Percentiles rank a stretch among this genome's conserved stretches.
These are phyloP conservation scores for Cyanistes caeruleus DNA, from an alignment of 2,113 vertebrate genomes.

Conservation along the genomic window DNA sequence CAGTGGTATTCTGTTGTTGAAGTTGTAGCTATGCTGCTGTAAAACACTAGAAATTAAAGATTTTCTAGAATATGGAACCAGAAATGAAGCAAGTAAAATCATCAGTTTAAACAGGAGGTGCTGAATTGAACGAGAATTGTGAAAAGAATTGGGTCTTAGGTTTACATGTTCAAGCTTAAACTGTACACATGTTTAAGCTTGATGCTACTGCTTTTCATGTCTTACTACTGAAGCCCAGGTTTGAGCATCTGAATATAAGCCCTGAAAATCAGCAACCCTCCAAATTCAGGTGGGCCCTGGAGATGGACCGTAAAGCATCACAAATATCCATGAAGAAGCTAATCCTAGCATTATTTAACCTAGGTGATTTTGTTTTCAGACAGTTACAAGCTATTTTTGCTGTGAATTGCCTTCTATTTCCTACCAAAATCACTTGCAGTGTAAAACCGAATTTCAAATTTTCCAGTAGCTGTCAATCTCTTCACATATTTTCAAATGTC, in stretches of 20 bases:
- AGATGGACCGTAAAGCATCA: neutral
- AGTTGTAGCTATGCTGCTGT: neutral
- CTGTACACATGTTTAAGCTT: neutral
- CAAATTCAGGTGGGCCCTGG: neutral
- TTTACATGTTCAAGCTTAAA: neutral
- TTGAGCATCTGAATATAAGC: neutral
- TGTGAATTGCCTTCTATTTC: neutral
- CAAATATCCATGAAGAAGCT: neutral
- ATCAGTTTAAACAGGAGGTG: neutral
- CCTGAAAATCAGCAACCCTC: neutral
- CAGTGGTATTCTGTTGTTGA: neutral
- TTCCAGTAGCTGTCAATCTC: neutral
- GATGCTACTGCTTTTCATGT: neutral
- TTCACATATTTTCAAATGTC: neutral
- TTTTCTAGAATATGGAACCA: neutral
- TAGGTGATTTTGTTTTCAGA: neutral
- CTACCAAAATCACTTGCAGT: neutral
- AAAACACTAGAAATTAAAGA: neutral
- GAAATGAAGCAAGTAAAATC: neutral
- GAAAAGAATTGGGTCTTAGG: neutral
- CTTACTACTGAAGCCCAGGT: neutral
- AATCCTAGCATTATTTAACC: neutral
- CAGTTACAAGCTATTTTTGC: neutral
- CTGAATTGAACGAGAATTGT: neutral
- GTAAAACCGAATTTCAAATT: neutral